Evolutionary conservation across 2,113 vertebrate species (phyloP).

Genomic region (Odontesthes bonariensis): DNA sequence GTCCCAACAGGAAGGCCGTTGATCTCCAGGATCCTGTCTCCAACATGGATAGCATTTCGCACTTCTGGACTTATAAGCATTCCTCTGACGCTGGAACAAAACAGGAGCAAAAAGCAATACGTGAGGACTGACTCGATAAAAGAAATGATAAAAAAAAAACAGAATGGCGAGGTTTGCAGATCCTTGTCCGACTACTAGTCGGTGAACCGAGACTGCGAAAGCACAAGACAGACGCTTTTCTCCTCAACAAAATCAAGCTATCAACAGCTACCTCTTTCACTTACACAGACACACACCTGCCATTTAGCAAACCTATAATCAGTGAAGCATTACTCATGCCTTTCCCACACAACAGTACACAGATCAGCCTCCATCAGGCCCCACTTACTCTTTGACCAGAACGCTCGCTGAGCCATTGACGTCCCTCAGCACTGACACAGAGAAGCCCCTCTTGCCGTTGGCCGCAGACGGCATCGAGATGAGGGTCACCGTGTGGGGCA

Average conservation of each 20-base stretch:
- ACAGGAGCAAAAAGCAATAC: constrained; percentile 17
- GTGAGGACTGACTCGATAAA: constrained; percentile 4
- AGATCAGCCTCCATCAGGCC: background rate
- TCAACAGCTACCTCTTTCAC: constrained; percentile 18
- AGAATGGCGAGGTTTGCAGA: background rate
- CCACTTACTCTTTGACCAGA: constrained; percentile 95
- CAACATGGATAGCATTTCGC: constrained; percentile 93
- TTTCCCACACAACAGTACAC: background rate
- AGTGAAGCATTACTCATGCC: constrained; percentile 52
- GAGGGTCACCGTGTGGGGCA: constrained; percentile 93
- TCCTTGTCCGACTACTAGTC: background rate
- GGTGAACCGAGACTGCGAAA: background rate
- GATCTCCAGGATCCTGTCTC: constrained; percentile 96
- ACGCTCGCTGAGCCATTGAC: constrained; percentile 88
- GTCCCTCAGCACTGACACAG: constrained; percentile 87
- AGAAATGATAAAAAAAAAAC: background rate
- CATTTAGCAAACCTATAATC: constrained; percentile 47
- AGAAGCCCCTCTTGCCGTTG: constrained; percentile 91
- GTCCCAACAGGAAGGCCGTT: constrained; percentile 92
- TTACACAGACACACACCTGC: constrained; percentile 8
- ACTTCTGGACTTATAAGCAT: constrained; percentile 94
- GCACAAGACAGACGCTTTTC: background rate
- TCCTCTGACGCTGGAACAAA: constrained; percentile 87
- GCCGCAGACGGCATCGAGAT: constrained; percentile 93
- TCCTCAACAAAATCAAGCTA: background rate